A percentile compares a stretch with the other conserved stretches of the same genome.
phyloP scores from a whole-genome alignment of 1,140 invertebrate genomes.

The Drosophila kanapiae region DNA sequence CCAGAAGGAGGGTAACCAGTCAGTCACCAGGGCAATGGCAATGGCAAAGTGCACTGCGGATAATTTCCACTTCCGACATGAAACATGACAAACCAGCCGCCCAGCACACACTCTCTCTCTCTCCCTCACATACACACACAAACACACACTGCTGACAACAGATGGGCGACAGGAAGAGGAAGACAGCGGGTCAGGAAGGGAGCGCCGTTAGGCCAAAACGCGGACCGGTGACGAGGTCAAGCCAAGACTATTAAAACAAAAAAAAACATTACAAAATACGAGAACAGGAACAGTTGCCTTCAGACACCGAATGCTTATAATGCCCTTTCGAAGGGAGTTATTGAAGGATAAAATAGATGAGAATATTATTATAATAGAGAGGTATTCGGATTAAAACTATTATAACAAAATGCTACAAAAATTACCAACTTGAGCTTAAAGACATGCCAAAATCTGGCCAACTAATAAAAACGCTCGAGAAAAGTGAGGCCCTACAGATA shows the following conservation, averaged over 20 bases:
- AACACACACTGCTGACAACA: conserved; percentile 16
- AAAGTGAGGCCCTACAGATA: no score
- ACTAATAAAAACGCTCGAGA: not conserved
- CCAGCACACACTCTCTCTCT: not conserved
- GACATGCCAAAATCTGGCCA: not conserved
- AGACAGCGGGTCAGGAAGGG: conserved; percentile 34
- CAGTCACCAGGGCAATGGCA: conserved; percentile 73
- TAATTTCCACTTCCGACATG: conserved; percentile 81
- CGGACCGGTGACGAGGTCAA: conserved; percentile 79
- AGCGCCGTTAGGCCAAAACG: conserved; percentile 47
- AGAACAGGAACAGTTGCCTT: not conserved
- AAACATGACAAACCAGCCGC: conserved; percentile 65
- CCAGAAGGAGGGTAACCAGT: conserved; percentile 33
- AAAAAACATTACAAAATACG: conserved; percentile 48
- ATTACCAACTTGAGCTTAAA: no score
- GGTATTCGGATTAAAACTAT: no score
- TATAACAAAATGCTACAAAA: no score
- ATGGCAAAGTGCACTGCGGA: conserved; percentile 61
- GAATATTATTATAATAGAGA: not conserved
- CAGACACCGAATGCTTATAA: not conserved
- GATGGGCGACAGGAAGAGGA: conserved; percentile 60
- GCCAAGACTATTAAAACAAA: conserved; percentile 78
- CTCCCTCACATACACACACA: no score
- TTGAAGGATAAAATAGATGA: no score
- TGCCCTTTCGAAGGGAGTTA: not conserved